These are phyloP conservation scores for Drosophila ambigua DNA, from an alignment of 1,140 invertebrate species.

Conservation along the genomic window DNA sequence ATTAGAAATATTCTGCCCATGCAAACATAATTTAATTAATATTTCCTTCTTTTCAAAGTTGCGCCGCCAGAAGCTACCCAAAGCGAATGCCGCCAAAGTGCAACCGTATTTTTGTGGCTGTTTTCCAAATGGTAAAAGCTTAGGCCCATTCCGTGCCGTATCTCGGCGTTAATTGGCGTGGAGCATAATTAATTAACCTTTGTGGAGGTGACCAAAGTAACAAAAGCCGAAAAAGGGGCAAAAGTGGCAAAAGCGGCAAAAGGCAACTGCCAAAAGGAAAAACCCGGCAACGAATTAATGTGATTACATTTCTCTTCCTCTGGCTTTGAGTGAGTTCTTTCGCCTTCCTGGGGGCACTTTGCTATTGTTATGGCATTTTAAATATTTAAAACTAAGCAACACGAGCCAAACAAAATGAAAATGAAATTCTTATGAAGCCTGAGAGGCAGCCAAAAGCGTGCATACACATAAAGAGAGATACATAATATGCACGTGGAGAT, in stretches of 20 bases:
- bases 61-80: neutral
- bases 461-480: no score
- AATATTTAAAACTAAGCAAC: constrained; percentile 63
- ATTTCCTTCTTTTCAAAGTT: constrained; percentile 2
- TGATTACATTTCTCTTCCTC: constrained; percentile 52
- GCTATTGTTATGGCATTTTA: constrained; percentile 45
- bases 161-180: constrained; percentile 49
- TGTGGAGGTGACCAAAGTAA: constrained; percentile 53
- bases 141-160: constrained; percentile 41
- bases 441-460: constrained; percentile 24
- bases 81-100: neutral
- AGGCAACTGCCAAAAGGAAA: neutral
- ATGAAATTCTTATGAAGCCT: constrained; percentile 53
- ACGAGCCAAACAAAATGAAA: constrained; percentile 45
- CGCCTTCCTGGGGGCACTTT: constrained; percentile 22
- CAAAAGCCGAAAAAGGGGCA: constrained; percentile 24
- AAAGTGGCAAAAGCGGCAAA: constrained; percentile 13
- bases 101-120: constrained; percentile 10
- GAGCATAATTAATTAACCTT: constrained; percentile 72
- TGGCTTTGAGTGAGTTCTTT: constrained; percentile 14
- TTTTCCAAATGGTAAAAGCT: constrained; percentile 33
- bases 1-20: neutral
- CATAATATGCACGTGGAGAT: neutral
- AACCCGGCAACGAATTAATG: constrained; percentile 54
- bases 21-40: constrained; percentile 19